Evolutionary conservation across 2,113 vertebrate genomes (phyloP).

Genomic region (Pseudorectes ferrugineus): DNA sequence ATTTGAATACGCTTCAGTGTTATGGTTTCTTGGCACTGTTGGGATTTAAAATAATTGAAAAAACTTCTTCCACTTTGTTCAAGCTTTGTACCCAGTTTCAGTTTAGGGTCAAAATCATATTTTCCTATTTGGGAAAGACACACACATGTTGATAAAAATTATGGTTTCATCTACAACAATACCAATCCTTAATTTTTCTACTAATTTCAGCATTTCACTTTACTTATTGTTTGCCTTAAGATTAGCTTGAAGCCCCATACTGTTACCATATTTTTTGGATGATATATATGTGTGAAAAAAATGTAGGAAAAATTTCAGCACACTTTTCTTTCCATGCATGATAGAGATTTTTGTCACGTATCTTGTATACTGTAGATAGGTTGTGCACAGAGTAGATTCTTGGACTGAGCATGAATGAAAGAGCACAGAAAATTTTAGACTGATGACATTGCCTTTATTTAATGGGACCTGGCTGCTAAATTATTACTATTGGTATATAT

Average conservation of each 20-base stretch:
- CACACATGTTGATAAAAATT: neutral
- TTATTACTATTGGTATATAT: neutral
- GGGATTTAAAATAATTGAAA: neutral
- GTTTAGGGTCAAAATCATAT: neutral
- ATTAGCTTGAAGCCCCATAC: neutral
- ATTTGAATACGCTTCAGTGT: neutral
- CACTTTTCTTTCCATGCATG: accelerated
- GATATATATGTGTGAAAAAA: neutral
- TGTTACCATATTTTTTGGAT: neutral
- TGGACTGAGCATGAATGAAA: neutral
- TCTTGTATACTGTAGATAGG: accelerated
- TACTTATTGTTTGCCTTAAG: neutral
- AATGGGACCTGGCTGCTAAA: neutral
- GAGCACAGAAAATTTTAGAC: neutral
- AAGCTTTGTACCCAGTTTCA: neutral
- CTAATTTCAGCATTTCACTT: neutral
- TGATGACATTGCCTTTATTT: neutral
- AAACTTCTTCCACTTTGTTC: neutral
- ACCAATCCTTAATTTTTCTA: neutral
- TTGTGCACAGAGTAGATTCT: neutral
- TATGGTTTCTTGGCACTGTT: neutral
- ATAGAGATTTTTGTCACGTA: neutral
- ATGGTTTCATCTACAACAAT: neutral
- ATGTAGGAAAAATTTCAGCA: neutral
- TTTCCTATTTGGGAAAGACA: neutral